phyloP scores from a whole-genome alignment of 2,888 invertebrate species.

The Ectemnius cavifrons region DNA sequence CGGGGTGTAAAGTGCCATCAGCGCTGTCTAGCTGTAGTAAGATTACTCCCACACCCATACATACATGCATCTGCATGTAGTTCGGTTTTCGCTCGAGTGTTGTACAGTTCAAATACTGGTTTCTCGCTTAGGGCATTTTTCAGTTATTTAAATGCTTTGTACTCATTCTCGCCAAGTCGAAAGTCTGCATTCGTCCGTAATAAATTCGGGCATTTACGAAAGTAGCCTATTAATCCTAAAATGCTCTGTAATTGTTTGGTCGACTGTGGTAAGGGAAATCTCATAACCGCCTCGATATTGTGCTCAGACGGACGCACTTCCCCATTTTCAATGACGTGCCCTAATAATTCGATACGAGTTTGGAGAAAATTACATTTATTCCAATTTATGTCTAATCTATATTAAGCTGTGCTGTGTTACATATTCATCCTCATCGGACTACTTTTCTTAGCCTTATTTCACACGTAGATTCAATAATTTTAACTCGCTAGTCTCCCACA shows the following conservation, averaged over 20 bases:
- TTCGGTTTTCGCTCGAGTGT: too few species aligned
- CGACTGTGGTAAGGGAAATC: slow-evolving; percentile 35
- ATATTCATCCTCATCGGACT: too few species aligned
- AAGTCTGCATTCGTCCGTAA: slow-evolving; percentile 4
- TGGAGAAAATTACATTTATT: slow-evolving; percentile 15
- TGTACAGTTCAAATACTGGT: too few species aligned
- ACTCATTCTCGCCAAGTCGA: slow-evolving; percentile 8
- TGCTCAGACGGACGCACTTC: slow-evolving; percentile 7
- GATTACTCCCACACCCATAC: too few species aligned
- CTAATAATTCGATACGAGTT: background rate
- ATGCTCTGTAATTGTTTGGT: slow-evolving; percentile 26
- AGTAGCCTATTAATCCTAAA: slow-evolving; percentile 51
- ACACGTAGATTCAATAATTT: too few species aligned
- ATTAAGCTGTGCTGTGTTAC: too few species aligned
- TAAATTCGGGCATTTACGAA: slow-evolving; percentile 39
- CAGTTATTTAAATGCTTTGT: slow-evolving; percentile 10
- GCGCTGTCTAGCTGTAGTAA: too few species aligned
- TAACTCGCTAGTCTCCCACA: too few species aligned
- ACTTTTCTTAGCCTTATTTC: too few species aligned
- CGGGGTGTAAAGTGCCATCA: too few species aligned
- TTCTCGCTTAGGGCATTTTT: too few species aligned
- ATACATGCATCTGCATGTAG: too few species aligned
- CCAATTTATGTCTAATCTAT: slow-evolving; percentile 17
- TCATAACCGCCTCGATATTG: slow-evolving; percentile 43
- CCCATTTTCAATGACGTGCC: slow-evolving; percentile 14